These are phyloP conservation scores for Drosophila arizonae DNA, from an alignment of 1,140 invertebrate species.

Conservation along the genomic window DNA sequence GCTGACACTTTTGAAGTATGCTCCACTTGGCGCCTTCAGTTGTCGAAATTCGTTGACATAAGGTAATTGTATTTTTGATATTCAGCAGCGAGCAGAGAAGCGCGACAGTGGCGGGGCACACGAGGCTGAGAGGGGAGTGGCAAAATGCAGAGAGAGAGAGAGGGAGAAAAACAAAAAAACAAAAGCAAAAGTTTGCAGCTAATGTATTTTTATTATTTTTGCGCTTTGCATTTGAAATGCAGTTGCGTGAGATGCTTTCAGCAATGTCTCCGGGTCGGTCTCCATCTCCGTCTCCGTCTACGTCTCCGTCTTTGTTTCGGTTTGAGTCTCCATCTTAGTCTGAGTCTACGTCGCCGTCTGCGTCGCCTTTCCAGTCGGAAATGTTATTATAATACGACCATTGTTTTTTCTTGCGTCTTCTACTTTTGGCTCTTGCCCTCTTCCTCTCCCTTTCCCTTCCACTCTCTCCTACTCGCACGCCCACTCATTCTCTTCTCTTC, in stretches of 20 bases:
- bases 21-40: constrained; percentile 44
- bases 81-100: constrained; percentile 17
- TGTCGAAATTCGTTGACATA: constrained; percentile 69
- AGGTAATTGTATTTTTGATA: constrained; percentile 71
- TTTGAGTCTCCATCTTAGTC: no score
- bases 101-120: not conserved
- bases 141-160: no score
- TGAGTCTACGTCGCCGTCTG: no score
- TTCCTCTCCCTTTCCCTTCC: not conserved
- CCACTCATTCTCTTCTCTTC: not conserved
- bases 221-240: constrained; percentile 78
- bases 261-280: constrained; percentile 18
- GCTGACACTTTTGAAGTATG: constrained; percentile 46
- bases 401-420: constrained; percentile 46
- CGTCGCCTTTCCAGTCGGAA: not conserved
- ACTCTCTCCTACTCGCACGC: not conserved
- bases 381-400: constrained; percentile 66
- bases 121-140: no score
- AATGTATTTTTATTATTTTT: constrained; percentile 80
- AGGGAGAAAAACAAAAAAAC: no score
- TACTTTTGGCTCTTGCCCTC: not conserved
- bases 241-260: constrained; percentile 52
- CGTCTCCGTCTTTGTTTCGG: not conserved
- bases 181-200: constrained; percentile 60
- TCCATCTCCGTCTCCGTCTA: no score